Conservation (phyloP, 1,140 invertebrate genomes). For the Hyles euphorbiae region DNA sequence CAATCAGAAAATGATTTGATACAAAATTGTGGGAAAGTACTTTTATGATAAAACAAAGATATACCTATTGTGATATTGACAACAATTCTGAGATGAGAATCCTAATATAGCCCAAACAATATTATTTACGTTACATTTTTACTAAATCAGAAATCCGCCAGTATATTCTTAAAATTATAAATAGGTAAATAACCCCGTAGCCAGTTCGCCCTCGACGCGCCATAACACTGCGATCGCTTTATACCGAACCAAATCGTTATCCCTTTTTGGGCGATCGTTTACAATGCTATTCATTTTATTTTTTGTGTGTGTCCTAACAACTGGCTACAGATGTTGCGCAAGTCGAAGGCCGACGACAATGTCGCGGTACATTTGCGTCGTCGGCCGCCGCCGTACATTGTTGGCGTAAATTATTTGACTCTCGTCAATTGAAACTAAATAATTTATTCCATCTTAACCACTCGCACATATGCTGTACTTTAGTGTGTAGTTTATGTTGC, state of each 20-base stretch:
- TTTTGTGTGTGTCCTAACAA: constrained; percentile 22
- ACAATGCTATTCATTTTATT: constrained; percentile 30
- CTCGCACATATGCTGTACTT: too few species aligned
- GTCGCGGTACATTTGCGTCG: constrained; percentile 19
- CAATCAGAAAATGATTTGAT: too few species aligned
- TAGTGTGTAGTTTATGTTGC: too few species aligned
- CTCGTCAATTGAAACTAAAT: constrained; percentile 10
- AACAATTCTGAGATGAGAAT: too few species aligned
- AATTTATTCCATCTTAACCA: not conserved
- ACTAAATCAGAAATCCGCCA: not conserved
- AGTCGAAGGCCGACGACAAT: constrained; percentile 32
- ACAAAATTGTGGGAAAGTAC: too few species aligned
- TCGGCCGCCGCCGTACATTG: constrained; percentile 12
- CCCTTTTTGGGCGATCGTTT: constrained; percentile 15
- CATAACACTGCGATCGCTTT: not conserved
- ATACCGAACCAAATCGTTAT: constrained; percentile 7
- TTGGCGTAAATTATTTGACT: constrained; percentile 25
- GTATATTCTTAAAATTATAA: not conserved
- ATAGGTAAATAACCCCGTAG: too few species aligned
- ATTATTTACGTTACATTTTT: not conserved
- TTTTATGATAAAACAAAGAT: too few species aligned
- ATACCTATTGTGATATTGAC: too few species aligned
- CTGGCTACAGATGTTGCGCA: constrained; percentile 45
- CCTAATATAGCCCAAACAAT: too few species aligned
- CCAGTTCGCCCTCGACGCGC: not conserved